Evolutionary conservation across 2,113 vertebrate species (phyloP), one percentile per base, ranked within the genome.

Genomic region (Carassius auratus): DNA sequence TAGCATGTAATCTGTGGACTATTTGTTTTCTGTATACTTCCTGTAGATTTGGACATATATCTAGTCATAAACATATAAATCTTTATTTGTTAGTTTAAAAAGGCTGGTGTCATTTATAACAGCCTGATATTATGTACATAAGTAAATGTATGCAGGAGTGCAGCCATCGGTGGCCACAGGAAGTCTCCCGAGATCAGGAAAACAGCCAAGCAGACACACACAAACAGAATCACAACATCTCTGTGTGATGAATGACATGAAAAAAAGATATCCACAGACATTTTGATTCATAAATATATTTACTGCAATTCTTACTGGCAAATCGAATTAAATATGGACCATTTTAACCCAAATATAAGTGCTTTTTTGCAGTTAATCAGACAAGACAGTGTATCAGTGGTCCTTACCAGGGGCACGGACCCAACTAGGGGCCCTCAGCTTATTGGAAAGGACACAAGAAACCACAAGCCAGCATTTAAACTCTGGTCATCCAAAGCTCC

Each of bases 101-200:
- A 76, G 50, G 50, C 50, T 33, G 75, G 75, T 76, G 75, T 76
- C 48, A 76, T 76, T 76, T 26, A 76, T 55, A 55, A 55, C 48
- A 76, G 48, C 7, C 45, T 76, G 74, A 76, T 13, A 55, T 55
- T 76, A 26, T 76, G 50, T 55, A 76, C 75, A 55, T 26, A 76
- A 76, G 75, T 4, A 76, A 76, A 76, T 55, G 48, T 55, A 76
- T 76, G 75, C 75, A 76, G 75, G 75, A 76, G 23, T 55, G 75
- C 15, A 55, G 75, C 75, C 75, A 76, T 52, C 26, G 26, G 48
- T 17, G 33, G 50, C 75, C 75, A 76, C 75, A 76, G 75, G 75
- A 76, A 76, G 45, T 52, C 75, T n/a, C 21, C 6, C 17, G 73
- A 73, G n/a, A 76, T 76, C 45, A 52, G 75, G 48, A 55, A 76